phyloP scores from a whole-genome alignment of 2,797 vertebrate species.

The Sciurus vulgaris region DNA sequence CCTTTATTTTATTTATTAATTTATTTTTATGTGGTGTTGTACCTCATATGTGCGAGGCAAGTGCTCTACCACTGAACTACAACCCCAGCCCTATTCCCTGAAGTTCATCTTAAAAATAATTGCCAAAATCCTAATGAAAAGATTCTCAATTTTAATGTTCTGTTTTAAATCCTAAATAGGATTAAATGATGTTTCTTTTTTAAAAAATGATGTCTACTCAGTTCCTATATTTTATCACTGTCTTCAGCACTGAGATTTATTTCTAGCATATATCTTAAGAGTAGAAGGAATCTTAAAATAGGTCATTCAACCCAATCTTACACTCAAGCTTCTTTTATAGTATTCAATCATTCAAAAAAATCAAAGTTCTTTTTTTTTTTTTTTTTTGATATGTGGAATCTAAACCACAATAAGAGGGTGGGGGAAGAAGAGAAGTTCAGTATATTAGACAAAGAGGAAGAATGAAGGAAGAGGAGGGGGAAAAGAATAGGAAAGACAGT shows the following conservation, averaged over 20 bases:
- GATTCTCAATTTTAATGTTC: conserved; percentile 6
- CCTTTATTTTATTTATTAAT: no score
- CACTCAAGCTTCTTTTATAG: neutral
- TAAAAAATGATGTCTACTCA: neutral
- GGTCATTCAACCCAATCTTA: neutral
- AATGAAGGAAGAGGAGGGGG: no score
- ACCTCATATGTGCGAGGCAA: no score
- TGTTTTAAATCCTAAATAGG: conserved; percentile 18
- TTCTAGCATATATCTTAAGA: neutral
- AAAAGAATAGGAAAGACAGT: no score
- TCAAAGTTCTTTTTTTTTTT: neutral
- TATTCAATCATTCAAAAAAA: conserved; percentile 4
- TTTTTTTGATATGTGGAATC: no score
- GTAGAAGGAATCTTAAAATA: conserved; percentile 32
- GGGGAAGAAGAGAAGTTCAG: no score
- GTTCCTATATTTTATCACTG: conserved; percentile 4
- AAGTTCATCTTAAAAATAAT: conserved; percentile 46
- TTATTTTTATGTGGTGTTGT: no score
- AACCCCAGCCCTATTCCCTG: neutral
- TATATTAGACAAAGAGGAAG: no score
- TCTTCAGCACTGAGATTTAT: neutral
- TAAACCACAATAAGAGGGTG: no score
- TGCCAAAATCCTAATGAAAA: neutral
- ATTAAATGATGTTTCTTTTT: neutral
- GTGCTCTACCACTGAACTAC: no score